Evolutionary conservation across 2,888 invertebrate genomes (phyloP).

Genomic region (Rotaria macrura): DNA sequence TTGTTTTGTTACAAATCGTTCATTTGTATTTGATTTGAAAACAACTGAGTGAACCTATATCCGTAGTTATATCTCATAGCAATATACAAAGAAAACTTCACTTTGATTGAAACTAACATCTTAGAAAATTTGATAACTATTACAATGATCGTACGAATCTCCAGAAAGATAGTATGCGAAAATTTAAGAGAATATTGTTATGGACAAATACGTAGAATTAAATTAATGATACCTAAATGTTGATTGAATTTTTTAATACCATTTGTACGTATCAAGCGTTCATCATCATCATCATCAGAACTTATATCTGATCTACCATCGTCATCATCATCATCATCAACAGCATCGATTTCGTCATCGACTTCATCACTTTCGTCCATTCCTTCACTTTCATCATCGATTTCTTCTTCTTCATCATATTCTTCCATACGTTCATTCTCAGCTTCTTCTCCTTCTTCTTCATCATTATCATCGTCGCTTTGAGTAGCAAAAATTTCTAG

Average conservation of each 20-base stretch:
- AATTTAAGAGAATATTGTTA: too few relatives aligned
- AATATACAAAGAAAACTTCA: too few relatives aligned
- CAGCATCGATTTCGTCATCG: neutral
- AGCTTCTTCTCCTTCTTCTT: neutral
- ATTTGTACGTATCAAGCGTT: neutral
- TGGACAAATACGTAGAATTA: too few relatives aligned
- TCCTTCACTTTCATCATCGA: neutral
- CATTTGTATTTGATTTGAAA: too few relatives aligned
- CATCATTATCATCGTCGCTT: neutral
- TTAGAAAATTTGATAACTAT: too few relatives aligned
- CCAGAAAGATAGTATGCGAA: too few relatives aligned
- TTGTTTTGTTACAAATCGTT: too few relatives aligned
- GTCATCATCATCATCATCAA: neutral
- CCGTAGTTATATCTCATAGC: too few relatives aligned
- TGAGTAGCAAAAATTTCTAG: neutral
- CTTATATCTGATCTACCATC: neutral
- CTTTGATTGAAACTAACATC: too few relatives aligned
- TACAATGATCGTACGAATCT: too few relatives aligned
- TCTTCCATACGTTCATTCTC: neutral
- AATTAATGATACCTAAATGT: neutral
- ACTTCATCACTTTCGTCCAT: constrained; percentile 18
- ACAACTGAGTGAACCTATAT: too few relatives aligned
- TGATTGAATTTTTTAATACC: neutral
- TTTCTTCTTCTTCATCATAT: neutral
- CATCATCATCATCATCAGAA: neutral